Evolutionary conservation across 2,888 invertebrate genomes (phyloP).

Genomic region (Resseliella maxima): DNA sequence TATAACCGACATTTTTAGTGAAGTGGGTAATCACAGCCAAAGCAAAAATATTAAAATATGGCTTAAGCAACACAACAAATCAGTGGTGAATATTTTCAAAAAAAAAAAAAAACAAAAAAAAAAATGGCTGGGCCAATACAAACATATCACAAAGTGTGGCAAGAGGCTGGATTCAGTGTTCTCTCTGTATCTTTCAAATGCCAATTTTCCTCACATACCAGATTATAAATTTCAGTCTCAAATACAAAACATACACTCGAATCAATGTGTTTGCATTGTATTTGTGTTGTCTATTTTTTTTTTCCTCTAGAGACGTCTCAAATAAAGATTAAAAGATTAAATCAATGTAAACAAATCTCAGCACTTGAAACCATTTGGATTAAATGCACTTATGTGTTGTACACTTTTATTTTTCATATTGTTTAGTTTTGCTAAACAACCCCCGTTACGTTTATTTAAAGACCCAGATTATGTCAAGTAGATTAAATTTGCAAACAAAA

Average conservation of each 20-base stretch:
- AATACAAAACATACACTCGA: background rate
- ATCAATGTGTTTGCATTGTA: background rate
- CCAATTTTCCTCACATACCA: no score
- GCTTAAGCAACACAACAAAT: no score
- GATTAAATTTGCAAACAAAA: slow-evolving; percentile 22
- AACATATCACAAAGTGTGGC: no score
- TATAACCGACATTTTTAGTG: background rate
- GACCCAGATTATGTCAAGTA: slow-evolving; percentile 26
- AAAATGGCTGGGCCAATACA: no score
- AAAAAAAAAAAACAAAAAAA: background rate
- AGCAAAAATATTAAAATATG: background rate
- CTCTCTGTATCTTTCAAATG: no score
- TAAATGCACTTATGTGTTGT: slow-evolving; percentile 13
- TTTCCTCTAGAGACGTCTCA: background rate
- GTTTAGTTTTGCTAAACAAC: slow-evolving; percentile 24
- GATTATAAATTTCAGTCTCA: no score
- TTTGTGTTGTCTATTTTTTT: background rate
- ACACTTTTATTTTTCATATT: background rate
- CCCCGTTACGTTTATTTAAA: background rate
- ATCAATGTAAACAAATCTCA: slow-evolving; percentile 35
- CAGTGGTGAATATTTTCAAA: background rate
- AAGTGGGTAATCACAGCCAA: background rate
- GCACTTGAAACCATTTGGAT: slow-evolving; percentile 45
- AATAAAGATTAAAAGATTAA: slow-evolving; percentile 50
- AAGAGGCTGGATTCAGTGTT: no score